Base-by-base conservation (phyloP, 1,140 invertebrate genomes). In the Cardiocondyla obscurior region DNA sequence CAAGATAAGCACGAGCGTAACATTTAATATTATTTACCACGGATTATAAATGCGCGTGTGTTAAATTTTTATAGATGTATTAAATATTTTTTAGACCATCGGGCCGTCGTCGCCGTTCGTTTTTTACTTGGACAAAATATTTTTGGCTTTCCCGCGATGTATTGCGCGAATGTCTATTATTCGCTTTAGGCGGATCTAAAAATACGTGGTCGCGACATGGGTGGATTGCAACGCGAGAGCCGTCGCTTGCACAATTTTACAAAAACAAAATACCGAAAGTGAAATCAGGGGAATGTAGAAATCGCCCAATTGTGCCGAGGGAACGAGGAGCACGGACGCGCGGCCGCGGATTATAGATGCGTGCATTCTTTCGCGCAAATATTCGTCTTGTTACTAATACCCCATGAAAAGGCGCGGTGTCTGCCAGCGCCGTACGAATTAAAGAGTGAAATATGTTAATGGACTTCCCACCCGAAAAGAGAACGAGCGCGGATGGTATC, bases 401-500 rank as follows among this genome's bases (percentile, higher is more conserved):
- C 58, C 88, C 91, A 89, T 92, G 90, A 92, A 92, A 92, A n/a
- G n/a, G n/a, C 88, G 85, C 88, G 83, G 84, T 65, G 84, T 83
- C 82, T 84, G 77, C 87, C 88, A 85, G 60, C 89, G 86, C 81
- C 73, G 86, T 81, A 83, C 83, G 88, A 92, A 92, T 92, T 92
- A 91, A 92, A 90, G 88, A 91, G 87, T 92, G 88, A 92, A 92
- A 92, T 92, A 92, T 92, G 91, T 92, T 92, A 92, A 92, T 92
- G 91, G 91, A 91, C 88, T 91, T 89, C 77, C 53, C 77, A 60
- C 79, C 70, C 55, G 65, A 85, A 82, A 76, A 83, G 88, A 89
- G 86, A 85, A 81, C 76, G 82, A 84, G 82, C 79, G 30, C 88
- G 90, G 90, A 90, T 92, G 90, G 88, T 92, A 91, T 92, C 91